phyloP scores from a whole-genome alignment of 37 sponge, comb jelly and placozoan genomes.

The Petrosia ficiformis region DNA sequence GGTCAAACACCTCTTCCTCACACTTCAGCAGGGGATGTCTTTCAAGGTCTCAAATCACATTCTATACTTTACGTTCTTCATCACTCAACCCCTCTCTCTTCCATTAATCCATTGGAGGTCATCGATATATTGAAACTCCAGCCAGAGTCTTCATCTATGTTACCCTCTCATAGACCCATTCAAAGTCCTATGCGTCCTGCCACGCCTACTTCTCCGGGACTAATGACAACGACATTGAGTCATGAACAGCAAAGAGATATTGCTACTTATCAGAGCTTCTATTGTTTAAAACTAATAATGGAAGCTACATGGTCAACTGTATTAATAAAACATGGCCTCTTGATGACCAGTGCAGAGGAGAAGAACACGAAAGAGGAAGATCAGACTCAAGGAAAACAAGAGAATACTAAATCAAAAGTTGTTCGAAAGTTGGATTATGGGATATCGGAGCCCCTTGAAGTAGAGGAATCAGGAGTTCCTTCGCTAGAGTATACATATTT shows the following conservation, averaged over 20 bases:
- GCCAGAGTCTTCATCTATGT: slow-evolving; percentile 50
- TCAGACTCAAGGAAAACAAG: not conserved
- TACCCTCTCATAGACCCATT: slow-evolving; percentile 38
- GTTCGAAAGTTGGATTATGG: not conserved
- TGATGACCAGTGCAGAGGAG: not conserved
- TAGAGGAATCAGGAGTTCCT: not conserved
- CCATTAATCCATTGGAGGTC: slow-evolving; percentile 75
- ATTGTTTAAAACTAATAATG: slow-evolving; percentile 66
- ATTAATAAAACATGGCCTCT: slow-evolving; percentile 19
- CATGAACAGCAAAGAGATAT: slow-evolving; percentile 86
- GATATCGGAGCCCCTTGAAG: not conserved
- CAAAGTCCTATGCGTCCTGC: slow-evolving; percentile 31
- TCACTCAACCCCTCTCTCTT: slow-evolving; percentile 76
- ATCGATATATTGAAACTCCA: slow-evolving; percentile 74
- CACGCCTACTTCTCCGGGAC: slow-evolving; percentile 11
- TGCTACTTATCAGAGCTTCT: slow-evolving; percentile 73
- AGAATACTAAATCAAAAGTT: not conserved
- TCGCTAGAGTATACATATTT: not conserved
- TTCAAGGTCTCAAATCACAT: slow-evolving; percentile 87
- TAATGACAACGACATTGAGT: slow-evolving; percentile 22
- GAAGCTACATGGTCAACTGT: slow-evolving; percentile 63
- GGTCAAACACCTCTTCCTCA: slow-evolving; percentile 8
- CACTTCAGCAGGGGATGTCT: slow-evolving; percentile 71
- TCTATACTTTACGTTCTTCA: slow-evolving; percentile 89
- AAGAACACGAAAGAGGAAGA: not conserved